These are phyloP conservation scores for Heliconius eleuchia DNA, from an alignment of 1,140 invertebrate species.

Conservation along the genomic window DNA sequence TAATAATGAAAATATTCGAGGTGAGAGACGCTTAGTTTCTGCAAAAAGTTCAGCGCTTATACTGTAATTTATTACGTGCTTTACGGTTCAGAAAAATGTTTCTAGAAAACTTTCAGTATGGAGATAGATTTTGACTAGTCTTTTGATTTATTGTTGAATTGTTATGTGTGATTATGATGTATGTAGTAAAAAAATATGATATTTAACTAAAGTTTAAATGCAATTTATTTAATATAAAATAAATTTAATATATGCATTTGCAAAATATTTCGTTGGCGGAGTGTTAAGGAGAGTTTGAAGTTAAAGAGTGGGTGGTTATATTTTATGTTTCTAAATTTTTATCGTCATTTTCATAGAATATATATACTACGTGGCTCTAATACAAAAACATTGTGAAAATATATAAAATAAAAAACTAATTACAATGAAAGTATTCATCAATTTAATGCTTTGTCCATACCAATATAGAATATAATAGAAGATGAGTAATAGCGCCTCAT, in stretches of 20 bases:
- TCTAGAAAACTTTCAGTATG: constrained; percentile 10
- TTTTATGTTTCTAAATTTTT: no score
- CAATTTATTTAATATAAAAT: no score
- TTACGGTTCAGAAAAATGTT: constrained; percentile 14
- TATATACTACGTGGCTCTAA: no score
- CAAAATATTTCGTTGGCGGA: no score
- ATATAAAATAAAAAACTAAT: neutral
- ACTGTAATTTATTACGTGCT: constrained; percentile 15
- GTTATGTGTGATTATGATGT: neutral
- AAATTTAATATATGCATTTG: no score
- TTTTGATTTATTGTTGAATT: constrained; percentile 7
- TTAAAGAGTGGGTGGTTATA: no score
- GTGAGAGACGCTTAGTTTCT: neutral
- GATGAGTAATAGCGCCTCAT: constrained; percentile 8
- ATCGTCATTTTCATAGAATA: no score
- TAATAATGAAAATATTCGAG: constrained; percentile 12
- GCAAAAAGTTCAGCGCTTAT: constrained; percentile 10
- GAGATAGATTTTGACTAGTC: constrained; percentile 13
- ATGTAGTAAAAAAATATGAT: neutral
- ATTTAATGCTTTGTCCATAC: neutral
- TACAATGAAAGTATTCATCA: neutral
- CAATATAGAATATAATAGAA: neutral
- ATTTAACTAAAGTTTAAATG: no score
- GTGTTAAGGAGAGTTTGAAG: no score
- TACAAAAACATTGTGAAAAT: neutral